Conservation (phyloP, 2,113 vertebrate species). For the Egretta garzetta region DNA sequence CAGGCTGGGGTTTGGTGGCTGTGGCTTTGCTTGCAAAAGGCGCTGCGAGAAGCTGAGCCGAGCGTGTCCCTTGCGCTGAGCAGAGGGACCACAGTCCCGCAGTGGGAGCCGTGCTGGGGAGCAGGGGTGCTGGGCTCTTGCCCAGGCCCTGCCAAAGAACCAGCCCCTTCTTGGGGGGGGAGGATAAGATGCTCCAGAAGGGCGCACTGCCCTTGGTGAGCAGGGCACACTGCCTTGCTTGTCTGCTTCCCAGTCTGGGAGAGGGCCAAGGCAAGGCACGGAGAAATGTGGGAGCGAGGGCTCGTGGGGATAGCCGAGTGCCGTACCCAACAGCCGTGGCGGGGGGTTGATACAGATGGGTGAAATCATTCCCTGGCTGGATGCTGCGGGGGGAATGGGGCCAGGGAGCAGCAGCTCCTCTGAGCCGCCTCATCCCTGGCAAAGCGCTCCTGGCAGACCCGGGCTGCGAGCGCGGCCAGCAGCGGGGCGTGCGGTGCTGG, state of each 20-base stretch:
- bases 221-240: fast-evolving
- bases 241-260: fast-evolving
- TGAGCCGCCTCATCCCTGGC: fast-evolving
- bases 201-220: fast-evolving
- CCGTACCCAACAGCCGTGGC: fast-evolving
- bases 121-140: not conserved
- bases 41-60: fast-evolving
- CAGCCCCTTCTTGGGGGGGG: not conserved
- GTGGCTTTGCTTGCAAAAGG: not conserved
- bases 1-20: not conserved
- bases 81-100: fast-evolving
- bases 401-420: not conserved
- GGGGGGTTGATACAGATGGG: fast-evolving
- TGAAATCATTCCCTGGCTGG: not conserved
- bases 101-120: fast-evolving
- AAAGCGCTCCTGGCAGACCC: not conserved
- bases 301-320: fast-evolving
- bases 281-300: fast-evolving
- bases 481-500: fast-evolving
- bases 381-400: too few species aligned
- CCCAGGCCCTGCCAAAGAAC: not conserved
- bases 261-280: not conserved
- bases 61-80: not conserved
- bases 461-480: fast-evolving
- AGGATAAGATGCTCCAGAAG: not conserved